Evolutionary conservation across 2,888 invertebrate species (phyloP).

Genomic region (Chloroclystis v-ata): DNA sequence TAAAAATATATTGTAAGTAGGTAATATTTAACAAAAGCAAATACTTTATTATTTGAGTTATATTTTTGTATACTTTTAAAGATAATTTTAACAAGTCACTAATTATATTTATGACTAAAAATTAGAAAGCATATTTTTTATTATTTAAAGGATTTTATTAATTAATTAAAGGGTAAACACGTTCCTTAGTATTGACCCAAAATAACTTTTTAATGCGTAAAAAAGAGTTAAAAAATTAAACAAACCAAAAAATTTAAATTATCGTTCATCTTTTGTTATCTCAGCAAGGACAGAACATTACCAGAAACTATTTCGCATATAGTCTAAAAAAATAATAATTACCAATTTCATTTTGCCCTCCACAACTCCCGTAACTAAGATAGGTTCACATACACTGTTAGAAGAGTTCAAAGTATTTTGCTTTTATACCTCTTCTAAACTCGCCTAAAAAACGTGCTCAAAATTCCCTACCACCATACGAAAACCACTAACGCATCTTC

Average conservation of each 20-base stretch:
- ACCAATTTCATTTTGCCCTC: conserved; percentile 36
- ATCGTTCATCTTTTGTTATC: too few relatives aligned
- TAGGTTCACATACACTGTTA: conserved; percentile 56
- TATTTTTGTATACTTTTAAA: background rate
- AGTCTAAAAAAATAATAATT: conserved; percentile 20
- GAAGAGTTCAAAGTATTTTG: conserved; percentile 44
- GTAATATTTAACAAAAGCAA: too few relatives aligned
- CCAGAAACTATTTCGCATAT: too few relatives aligned
- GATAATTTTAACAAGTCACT: background rate
- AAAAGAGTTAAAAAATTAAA: too few relatives aligned
- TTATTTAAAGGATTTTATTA: too few relatives aligned
- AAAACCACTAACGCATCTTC: conserved; percentile 23
- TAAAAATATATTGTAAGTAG: background rate
- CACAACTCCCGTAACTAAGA: conserved; percentile 38
- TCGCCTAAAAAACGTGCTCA: conserved; percentile 65
- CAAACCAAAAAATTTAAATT: too few relatives aligned
- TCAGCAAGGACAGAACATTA: too few relatives aligned
- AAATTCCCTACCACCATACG: conserved; percentile 37
- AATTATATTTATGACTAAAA: too few relatives aligned
- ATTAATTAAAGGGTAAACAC: too few relatives aligned
- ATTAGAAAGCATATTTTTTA: too few relatives aligned
- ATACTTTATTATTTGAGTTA: conserved; percentile 1
- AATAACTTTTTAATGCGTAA: too few relatives aligned
- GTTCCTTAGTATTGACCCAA: too few relatives aligned
- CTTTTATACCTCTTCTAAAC: conserved; percentile 67